Evolutionary conservation across 2,888 invertebrate genomes (phyloP).

Genomic region (Smittia aterrima): DNA sequence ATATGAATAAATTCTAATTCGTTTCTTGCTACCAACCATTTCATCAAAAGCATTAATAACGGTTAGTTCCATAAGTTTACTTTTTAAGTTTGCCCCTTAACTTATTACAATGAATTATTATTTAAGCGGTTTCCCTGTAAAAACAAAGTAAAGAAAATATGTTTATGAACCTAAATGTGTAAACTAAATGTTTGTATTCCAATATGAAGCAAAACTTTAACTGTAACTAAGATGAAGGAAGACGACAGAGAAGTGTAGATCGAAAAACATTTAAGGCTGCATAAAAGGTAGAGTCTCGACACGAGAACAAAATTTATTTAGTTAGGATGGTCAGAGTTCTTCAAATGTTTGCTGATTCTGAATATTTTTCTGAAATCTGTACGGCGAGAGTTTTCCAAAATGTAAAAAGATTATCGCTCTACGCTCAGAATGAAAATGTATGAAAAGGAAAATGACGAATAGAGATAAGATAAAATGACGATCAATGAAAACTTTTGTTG

Average conservation of each 20-base stretch:
- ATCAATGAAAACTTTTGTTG: not conserved
- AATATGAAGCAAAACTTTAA: slow-evolving; percentile 1
- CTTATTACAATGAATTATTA: not conserved
- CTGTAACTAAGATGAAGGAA: not conserved
- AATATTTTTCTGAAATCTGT: not conserved
- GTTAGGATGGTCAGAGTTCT: slow-evolving; percentile 13
- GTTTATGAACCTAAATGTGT: not conserved
- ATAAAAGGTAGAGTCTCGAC: not conserved
- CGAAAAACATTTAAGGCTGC: slow-evolving; percentile 21
- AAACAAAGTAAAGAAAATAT: not conserved
- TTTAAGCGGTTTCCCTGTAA: not conserved
- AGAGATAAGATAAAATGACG: slow-evolving; percentile 3
- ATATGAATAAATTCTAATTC: not conserved
- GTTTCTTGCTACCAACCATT: slow-evolving; percentile 30
- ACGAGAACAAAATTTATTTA: not conserved
- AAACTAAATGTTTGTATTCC: not conserved
- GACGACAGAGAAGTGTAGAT: not conserved
- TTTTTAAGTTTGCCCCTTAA: not conserved
- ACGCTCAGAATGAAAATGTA: not conserved
- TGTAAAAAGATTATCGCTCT: too few relatives aligned
- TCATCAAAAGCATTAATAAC: slow-evolving; percentile 23
- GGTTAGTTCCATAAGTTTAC: slow-evolving; percentile 14
- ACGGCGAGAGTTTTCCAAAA: too few relatives aligned
- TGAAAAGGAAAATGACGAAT: not conserved
- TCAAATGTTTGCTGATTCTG: not conserved